Evolutionary conservation across 2,888 invertebrate species (phyloP).

Genomic region (Apotomis betuletana): DNA sequence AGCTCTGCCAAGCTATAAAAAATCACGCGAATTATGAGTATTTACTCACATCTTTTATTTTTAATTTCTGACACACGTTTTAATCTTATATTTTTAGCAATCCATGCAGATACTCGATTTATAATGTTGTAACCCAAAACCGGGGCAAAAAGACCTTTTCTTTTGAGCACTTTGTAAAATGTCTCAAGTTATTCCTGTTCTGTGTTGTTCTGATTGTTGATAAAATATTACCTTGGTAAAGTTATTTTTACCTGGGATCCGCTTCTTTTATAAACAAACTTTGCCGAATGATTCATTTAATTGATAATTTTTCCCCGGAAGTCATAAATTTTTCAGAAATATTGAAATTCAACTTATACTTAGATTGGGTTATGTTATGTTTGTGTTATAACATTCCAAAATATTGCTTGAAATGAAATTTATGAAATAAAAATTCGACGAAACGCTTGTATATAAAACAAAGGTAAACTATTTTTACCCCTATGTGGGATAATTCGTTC

Average conservation of each 20-base stretch:
- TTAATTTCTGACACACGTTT: background rate
- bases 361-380: no score
- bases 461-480: no score
- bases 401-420: no score
- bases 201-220: background rate
- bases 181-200: constrained; percentile 11
- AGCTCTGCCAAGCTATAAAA: constrained; percentile 15
- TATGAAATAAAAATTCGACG: no score
- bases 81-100: background rate
- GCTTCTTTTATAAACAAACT: background rate
- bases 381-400: no score
- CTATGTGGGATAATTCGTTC: no score
- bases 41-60: constrained; percentile 7
- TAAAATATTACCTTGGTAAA: background rate
- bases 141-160: background rate
- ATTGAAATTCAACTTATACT: no score
- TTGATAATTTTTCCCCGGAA: no score
- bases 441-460: no score
- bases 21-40: background rate
- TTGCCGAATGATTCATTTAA: no score
- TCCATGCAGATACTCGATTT: background rate
- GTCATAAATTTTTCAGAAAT: no score
- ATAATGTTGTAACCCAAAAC: constrained; percentile 4
- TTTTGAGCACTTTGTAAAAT: constrained; percentile 3
- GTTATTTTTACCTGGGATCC: background rate